Percentiles rank a stretch among this genome's conserved stretches.
phyloP scores from a whole-genome alignment of 1,140 invertebrate species.

The Augochlora pura region DNA sequence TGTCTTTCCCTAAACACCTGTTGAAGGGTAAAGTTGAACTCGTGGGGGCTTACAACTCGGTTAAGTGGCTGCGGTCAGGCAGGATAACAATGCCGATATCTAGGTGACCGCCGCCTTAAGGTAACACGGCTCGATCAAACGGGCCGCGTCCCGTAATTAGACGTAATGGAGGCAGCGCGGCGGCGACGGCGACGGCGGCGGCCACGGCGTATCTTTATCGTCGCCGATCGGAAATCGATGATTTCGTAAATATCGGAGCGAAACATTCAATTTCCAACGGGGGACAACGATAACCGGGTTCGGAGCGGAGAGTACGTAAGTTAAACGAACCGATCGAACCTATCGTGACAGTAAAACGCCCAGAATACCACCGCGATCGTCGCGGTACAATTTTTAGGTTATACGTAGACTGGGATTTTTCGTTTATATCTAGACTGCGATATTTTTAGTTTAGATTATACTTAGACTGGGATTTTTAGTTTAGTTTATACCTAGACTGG shows the following conservation, averaged over 20 bases:
- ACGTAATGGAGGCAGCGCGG: constrained; percentile 19
- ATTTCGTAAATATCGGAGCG: constrained; percentile 8
- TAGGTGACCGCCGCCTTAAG: constrained; percentile 55
- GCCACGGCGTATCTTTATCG: neutral
- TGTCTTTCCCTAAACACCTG: constrained; percentile 81
- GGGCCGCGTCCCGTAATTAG: constrained; percentile 25
- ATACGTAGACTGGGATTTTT: no score
- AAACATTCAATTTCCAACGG: constrained; percentile 32
- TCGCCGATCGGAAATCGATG: constrained; percentile 32
- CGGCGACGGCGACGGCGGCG: neutral
- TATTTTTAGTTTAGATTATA: no score
- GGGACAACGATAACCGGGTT: neutral
- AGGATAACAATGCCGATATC: constrained; percentile 73
- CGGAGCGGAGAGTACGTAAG: neutral
- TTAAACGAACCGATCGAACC: neutral
- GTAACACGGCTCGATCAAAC: constrained; percentile 40
- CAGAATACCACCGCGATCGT: neutral
- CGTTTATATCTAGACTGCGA: no score
- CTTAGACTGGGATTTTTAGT: no score
- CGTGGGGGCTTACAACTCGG: constrained; percentile 72
- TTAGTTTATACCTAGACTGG: no score
- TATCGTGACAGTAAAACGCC: neutral
- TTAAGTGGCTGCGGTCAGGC: constrained; percentile 78
- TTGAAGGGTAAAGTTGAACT: constrained; percentile 79
- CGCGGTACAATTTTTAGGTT: neutral